Base-by-base conservation (phyloP, 2,113 vertebrate genomes). In the Micromys minutus region DNA sequence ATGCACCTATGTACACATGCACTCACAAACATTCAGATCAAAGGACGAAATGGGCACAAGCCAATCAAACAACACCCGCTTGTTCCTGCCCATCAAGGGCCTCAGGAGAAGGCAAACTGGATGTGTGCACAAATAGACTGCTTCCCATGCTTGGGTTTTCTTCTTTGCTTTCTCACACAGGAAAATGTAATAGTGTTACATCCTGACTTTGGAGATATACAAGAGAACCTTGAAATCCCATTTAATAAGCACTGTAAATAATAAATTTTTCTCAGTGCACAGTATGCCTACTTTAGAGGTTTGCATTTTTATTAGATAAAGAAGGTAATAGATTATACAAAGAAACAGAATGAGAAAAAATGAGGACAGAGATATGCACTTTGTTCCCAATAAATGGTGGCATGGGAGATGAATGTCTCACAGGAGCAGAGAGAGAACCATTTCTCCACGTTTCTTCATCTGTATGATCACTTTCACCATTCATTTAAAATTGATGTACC, bases 191-290 rank as follows among this genome's bases (percentile, higher is more conserved):
- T 67, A 92, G 77, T 79, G 6, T 42, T 74, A 42, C 22, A 72
- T 89, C 77, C 19, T 85, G 63, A 9, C 57, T 85, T 81, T 76
- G 67, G 59, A 69, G 89, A 69, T 89, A 81, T 87, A 92, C 47
- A 81, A 31, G 13, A 91, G 13, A 26, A 92, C 87, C 29, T 87
- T 80, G 71, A 90, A 86, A 90, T 34, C 55, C n/a, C 81, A 31
- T 75, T 89, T 59, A 71, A 85, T 55, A 92, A 92, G 39, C 31
- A 42, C 4, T 81, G 26, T 83, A 83, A 69, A 81, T 72, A 24
- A 59, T 47, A 61, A 63, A 74, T 65, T 88, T 93, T 47, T 52
- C 22, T 95, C 57, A n/a, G n/a, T 65, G 42, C 1, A 47, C 19
- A 86, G 1, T 39, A 39, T 75, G 17, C 50, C 26, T 85, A 81